Conservation (phyloP, 2,113 vertebrate genomes). For the Leucopsar rothschildi region DNA sequence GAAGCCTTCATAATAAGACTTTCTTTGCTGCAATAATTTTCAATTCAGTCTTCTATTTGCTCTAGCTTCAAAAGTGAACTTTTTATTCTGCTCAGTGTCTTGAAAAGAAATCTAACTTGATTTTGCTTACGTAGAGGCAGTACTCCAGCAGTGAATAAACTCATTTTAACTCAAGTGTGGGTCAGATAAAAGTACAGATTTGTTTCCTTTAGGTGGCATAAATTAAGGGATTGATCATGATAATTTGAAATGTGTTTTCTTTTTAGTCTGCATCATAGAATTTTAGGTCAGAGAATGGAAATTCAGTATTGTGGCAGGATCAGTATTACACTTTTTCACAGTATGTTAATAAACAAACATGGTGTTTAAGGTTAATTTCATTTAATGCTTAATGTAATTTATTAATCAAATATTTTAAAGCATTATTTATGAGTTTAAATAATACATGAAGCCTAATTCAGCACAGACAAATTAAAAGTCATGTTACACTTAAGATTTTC, state of each 20-base stretch:
- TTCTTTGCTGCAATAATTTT: conserved; percentile 66
- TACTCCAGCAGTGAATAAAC: conserved; percentile 62
- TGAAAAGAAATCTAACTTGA: conserved; percentile 60
- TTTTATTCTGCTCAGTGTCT: conserved; percentile 76
- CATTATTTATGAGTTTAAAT: not conserved
- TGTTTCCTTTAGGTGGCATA: conserved; percentile 74
- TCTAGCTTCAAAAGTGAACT: conserved; percentile 31
- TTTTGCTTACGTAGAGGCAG: conserved; percentile 53
- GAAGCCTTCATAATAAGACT: conserved; percentile 61
- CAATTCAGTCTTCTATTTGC: conserved; percentile 59
- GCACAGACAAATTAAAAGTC: conserved; percentile 15
- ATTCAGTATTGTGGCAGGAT: not conserved
- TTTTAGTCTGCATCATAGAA: not conserved
- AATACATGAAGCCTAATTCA: not conserved
- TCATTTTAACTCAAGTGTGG: conserved; percentile 70
- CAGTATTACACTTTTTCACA: not conserved
- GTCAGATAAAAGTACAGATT: conserved; percentile 80
- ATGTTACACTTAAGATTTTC: not conserved
- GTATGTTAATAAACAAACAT: not conserved
- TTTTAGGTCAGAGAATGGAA: not conserved
- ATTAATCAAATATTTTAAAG: not conserved
- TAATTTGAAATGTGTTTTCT: not conserved
- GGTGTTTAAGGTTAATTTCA: too few species aligned
- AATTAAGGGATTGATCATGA: conserved; percentile 13
- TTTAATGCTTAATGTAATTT: not conserved